Base-by-base conservation (phyloP, 2,113 vertebrate genomes). In the Oryzias javanicus region DNA sequence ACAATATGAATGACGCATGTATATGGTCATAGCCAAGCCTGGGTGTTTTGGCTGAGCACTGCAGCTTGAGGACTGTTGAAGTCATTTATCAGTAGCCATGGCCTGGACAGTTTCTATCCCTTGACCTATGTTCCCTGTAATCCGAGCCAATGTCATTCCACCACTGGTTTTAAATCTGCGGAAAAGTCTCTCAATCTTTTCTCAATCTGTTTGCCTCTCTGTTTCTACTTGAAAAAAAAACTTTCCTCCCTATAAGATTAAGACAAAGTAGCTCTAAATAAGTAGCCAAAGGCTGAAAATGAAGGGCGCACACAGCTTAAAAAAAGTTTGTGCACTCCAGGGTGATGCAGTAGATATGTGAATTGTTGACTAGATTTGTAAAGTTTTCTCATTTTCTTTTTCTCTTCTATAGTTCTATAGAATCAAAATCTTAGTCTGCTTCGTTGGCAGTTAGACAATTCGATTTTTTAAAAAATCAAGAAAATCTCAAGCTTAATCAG, bases 61-160 rank as follows among this genome's bases (percentile, higher is more conserved):
- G 65, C 64, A 67, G 67, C 80, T 49, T 42, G 48, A 70, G 55
- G 76, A 40, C 78, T 71, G 59, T 49, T 50, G 52, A 70, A 80
- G 83, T 83, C 64, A 70, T 85, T 78, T 61, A 82, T 85, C 84
- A 84, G 61, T 50, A 66, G 68, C 66, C 55, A 29, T 51, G 49
- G 47, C 56, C 68, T 59, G 65, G 63, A 56, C 55, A 52, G 58
- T 59, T 64, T 67, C 76, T 67, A 49, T 70, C 72, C 42, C 59
- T 35, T 85, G 86, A 83, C 74, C 78, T 71, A 70, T 64, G 70
- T 74, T 67, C 68, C 76, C 64, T 74, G 64, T 74, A 82, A 84
- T 77, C 63, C 45, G n/a, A 70, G 46, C 75, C 72, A 71, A 78
- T 73, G 80, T 73, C 65, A 74, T 60, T 55, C 79, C 64, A 51